phyloP scores from a whole-genome alignment of 1,140 invertebrate genomes.

The Zaprionus capensis region DNA sequence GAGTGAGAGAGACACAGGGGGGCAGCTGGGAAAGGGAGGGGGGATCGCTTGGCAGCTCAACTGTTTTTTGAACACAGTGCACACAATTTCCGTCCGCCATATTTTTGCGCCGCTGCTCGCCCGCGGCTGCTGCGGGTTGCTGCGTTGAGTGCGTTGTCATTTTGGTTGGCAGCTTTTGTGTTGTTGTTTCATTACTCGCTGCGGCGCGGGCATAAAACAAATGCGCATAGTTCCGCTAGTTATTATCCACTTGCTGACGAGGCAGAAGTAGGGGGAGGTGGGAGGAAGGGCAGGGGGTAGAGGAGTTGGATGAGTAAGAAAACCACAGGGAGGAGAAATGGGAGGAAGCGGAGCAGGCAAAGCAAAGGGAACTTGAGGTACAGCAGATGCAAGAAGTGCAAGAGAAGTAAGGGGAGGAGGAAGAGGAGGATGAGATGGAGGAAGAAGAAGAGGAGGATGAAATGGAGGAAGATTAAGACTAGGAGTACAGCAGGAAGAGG shows the following conservation, averaged over 20 bases:
- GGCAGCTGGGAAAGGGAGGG: background rate
- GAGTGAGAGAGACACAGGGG: background rate
- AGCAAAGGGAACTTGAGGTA: background rate
- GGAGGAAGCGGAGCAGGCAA: background rate
- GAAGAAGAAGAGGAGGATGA: too few species aligned
- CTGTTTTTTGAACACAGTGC: constrained; percentile 38
- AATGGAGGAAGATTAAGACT: too few species aligned
- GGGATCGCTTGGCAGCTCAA: constrained; percentile 5
- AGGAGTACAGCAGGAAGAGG: background rate
- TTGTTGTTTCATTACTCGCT: constrained; percentile 76
- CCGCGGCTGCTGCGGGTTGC: constrained; percentile 39
- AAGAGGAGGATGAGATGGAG: background rate
- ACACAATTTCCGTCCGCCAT: constrained; percentile 71
- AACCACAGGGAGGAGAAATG: background rate
- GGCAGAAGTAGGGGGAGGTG: background rate
- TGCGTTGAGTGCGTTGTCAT: constrained; percentile 61
- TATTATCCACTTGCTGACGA: constrained; percentile 74
- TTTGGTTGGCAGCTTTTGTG: constrained; percentile 56
- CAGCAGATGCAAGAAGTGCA: background rate
- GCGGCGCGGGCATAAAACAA: constrained; percentile 70
- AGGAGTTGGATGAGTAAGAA: background rate
- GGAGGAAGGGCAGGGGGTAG: background rate
- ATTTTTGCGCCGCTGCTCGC: constrained; percentile 44
- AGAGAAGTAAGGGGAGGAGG: background rate
- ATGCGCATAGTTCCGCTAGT: constrained; percentile 79